Conservation (phyloP, 1,140 invertebrate genomes). For the Cydia pomonella region DNA sequence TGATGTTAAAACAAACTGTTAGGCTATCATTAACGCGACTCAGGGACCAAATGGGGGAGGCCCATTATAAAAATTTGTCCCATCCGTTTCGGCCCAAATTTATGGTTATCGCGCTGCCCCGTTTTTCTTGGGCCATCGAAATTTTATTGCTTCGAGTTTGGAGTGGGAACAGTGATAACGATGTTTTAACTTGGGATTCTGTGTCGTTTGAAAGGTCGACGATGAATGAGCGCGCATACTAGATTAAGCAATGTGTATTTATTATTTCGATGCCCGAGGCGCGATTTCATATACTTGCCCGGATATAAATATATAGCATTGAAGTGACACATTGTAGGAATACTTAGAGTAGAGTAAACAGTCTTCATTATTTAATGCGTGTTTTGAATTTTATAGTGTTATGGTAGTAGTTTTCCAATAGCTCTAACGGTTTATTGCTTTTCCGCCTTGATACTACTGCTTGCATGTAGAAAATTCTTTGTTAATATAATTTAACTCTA, state of each 20-base stretch:
- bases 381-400: constrained; percentile 28
- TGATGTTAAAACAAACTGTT: constrained; percentile 81
- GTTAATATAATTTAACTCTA: background rate
- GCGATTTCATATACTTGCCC: background rate
- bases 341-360: constrained; percentile 22
- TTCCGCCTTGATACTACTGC: constrained; percentile 3
- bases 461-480: background rate
- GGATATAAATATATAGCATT: constrained; percentile 3
- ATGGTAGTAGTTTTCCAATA: constrained; percentile 27
- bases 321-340: constrained; percentile 27
- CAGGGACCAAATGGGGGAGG: constrained; percentile 72
- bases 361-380: constrained; percentile 12
- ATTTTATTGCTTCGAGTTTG: constrained; percentile 77
- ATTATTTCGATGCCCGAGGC: constrained; percentile 17
- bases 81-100: constrained; percentile 78
- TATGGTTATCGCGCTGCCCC: constrained; percentile 77
- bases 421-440: constrained; percentile 30
- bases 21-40: constrained; percentile 77
- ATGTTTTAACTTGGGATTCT: constrained; percentile 65
- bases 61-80: constrained; percentile 81
- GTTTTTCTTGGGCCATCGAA: constrained; percentile 73
- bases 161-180: constrained; percentile 76
- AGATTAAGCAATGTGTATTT: constrained; percentile 20
- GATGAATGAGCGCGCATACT: constrained; percentile 60
- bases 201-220: constrained; percentile 55